Evolutionary conservation across 1,140 invertebrate species (phyloP).

Genomic region (Drosophila kurseongensis): DNA sequence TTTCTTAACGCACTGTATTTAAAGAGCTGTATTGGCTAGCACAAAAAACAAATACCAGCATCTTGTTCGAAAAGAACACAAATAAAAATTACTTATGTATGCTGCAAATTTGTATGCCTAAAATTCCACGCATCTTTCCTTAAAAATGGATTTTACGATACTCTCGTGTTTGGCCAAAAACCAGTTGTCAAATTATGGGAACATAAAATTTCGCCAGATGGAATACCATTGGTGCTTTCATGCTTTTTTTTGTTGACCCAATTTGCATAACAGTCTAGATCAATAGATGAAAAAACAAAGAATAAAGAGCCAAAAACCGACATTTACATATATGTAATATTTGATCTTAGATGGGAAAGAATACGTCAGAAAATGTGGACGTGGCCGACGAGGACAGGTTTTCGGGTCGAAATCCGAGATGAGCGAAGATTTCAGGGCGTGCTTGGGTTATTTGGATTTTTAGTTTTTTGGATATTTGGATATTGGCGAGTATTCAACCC

Average conservation of each 20-base stretch:
- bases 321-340: constrained; percentile 54
- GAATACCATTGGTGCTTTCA: constrained; percentile 25
- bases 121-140: constrained; percentile 26
- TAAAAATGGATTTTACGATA: constrained; percentile 24
- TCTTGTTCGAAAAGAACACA: background rate
- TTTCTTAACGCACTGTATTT: background rate
- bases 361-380: constrained; percentile 4
- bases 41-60: no score
- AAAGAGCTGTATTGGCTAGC: no score
- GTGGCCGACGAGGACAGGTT: constrained; percentile 32
- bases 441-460: constrained; percentile 19
- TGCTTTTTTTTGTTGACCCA: constrained; percentile 11
- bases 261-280: constrained; percentile 58
- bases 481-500: constrained; percentile 9
- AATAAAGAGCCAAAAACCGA: constrained; percentile 17
- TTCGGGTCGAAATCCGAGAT: constrained; percentile 10
- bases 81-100: constrained; percentile 4
- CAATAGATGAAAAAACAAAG: constrained; percentile 11
- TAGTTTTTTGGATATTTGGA: constrained; percentile 4
- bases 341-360: constrained; percentile 7
- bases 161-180: constrained; percentile 30
- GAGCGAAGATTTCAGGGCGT: constrained; percentile 26
- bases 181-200: constrained; percentile 38
- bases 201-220: constrained; percentile 26
- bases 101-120: constrained; percentile 13